Base-by-base conservation (phyloP, 2,888 invertebrate genomes). In the Ashinkailepas kermadecensis region DNA sequence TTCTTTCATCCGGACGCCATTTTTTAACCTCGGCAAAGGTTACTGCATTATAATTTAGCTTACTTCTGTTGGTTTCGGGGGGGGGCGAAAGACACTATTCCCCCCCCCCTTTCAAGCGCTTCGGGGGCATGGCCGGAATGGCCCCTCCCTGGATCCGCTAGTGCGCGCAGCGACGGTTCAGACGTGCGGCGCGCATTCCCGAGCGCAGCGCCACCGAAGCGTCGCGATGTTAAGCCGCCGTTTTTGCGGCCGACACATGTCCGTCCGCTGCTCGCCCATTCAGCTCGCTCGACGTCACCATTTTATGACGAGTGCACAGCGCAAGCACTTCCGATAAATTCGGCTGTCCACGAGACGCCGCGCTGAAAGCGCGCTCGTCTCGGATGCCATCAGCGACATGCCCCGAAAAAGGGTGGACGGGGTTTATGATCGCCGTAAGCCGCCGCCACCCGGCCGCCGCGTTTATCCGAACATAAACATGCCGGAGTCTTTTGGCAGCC, bases 361-460 rank as follows among this genome's bases (percentile, higher is more conserved):
- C 70, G 15, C 25, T 70, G 70, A 70, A 70, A 70, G 70, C 70
- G 70, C 25, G 39, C 25, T 39, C 15, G 70, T 70, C 39, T 70
- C 39, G 39, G 15, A 70, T 39, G 70, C 70, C 70, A 70, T 70
- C 70, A 15, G 39, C 39, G 39, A 6, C 15, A 12, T 10, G 39
- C 15, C 70, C n/a, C 70, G 13, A 13, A 39, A 70, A 39, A 23
- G 25, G 39, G 7, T 39, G 70, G 18, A 7, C 15, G 13, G 15
- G 39, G 25, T 70, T 70, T 25, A 70, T 23, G 70, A 39, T 10
- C 23, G 70, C 39, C 23, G 25, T 70, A 70, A 39, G 70, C 39
- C 23, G 15, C 39, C 39, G 70, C 39, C 70, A 39, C 39, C 39
- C 25, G 13, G 39, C 70, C 70, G 12, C 39, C 7, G 12, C 70